Evolutionary conservation across 2,888 invertebrate species (phyloP).

Genomic region (Empis stercorea): DNA sequence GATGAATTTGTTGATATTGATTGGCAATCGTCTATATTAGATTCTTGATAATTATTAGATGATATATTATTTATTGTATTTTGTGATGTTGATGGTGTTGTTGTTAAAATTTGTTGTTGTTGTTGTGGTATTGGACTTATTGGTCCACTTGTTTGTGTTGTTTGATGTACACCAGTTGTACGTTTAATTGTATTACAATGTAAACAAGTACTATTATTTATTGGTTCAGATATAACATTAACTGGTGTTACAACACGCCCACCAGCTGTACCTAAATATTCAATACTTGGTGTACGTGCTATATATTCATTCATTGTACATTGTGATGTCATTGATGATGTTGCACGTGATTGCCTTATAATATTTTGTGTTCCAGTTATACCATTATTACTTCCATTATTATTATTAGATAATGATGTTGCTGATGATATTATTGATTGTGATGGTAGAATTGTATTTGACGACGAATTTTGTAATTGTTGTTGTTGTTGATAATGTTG

Average conservation of each 20-base stretch:
- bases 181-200: conserved; percentile 34
- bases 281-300: conserved; percentile 19
- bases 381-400: background rate
- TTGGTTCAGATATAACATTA: conserved; percentile 17
- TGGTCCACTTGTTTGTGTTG: conserved; percentile 37
- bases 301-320: conserved; percentile 17
- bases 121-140: conserved; percentile 33
- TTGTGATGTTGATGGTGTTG: conserved; percentile 3
- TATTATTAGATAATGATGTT: too few relatives aligned
- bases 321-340: conserved; percentile 1
- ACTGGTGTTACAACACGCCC: conserved; percentile 22
- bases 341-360: conserved; percentile 10
- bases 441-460: background rate
- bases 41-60: conserved; percentile 1
- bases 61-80: background rate
- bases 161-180: conserved; percentile 36
- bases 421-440: background rate
- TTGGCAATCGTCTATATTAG: conserved; percentile 10
- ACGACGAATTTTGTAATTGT: too few relatives aligned
- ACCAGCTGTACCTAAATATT: conserved; percentile 17
- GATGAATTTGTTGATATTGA: conserved; percentile 17
- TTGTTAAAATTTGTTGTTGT: conserved; percentile 15
- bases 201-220: conserved; percentile 27
- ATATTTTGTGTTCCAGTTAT: background rate
- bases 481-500: too few relatives aligned